A percentile compares a stretch with the other conserved stretches of the same genome.
phyloP scores from a whole-genome alignment of 2,113 vertebrate species.

The Thalassoma bifasciatum region DNA sequence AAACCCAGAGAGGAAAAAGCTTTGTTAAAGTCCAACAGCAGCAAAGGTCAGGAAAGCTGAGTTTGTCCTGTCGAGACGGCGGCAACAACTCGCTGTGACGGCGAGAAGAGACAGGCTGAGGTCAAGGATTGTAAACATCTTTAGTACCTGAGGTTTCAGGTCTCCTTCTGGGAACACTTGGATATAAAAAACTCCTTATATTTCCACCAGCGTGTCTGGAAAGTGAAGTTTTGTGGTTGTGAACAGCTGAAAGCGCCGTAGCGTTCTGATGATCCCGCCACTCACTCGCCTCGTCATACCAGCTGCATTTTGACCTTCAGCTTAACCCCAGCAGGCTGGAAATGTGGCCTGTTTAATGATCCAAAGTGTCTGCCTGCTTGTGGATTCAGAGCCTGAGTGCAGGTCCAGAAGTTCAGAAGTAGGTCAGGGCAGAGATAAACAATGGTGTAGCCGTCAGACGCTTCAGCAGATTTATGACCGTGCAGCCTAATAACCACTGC shows the following conservation, averaged over 20 bases:
- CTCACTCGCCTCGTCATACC: background rate
- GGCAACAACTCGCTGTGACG: background rate
- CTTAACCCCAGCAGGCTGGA: background rate
- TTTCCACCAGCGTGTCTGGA: no score
- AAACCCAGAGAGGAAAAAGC: background rate
- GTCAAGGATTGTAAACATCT: background rate
- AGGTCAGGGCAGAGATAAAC: slow-evolving; percentile 11
- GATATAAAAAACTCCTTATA: no score
- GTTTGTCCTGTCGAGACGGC: background rate
- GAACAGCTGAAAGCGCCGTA: no score
- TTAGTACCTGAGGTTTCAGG: no score
- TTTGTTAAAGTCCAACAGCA: background rate
- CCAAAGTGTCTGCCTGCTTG: background rate
- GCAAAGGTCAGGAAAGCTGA: slow-evolving; percentile 1
- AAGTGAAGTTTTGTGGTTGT: no score
- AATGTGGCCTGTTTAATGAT: slow-evolving; percentile 17
- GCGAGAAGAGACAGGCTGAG: no score
- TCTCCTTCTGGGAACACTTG: no score
- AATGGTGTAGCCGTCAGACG: slow-evolving; percentile 12
- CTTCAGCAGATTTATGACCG: slow-evolving; percentile 8
- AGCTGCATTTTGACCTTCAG: background rate
- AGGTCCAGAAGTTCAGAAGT: slow-evolving; percentile 3
- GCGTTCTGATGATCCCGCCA: slow-evolving; percentile 4
- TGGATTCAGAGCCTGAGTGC: background rate
- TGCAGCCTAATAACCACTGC: background rate